A percentile compares a stretch with the other conserved stretches of the same genome.
phyloP scores from a whole-genome alignment of 2,113 vertebrate species.

The Oenanthe oenanthe region DNA sequence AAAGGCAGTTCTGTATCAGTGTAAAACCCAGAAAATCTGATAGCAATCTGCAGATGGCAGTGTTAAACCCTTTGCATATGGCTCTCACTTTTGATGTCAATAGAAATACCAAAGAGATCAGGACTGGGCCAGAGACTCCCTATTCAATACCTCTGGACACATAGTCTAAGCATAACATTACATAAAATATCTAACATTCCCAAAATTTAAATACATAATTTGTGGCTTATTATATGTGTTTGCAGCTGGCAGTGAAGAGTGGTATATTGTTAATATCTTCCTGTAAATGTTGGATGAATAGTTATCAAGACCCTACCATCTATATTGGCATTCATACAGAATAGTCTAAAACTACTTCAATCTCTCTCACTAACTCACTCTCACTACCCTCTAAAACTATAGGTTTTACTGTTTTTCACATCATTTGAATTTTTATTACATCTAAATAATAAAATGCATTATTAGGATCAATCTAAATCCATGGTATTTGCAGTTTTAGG shows the following conservation, averaged over 20 bases:
- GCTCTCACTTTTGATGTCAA: neutral
- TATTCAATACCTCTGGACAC: slow-evolving; percentile 37
- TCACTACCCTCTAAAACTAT: slow-evolving; percentile 38
- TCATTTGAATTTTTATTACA: slow-evolving; percentile 75
- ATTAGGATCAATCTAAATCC: slow-evolving; percentile 74
- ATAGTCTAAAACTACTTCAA: slow-evolving; percentile 67
- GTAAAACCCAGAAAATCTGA: slow-evolving; percentile 30
- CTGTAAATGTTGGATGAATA: slow-evolving; percentile 67
- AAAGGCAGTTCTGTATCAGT: neutral
- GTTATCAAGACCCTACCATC: slow-evolving; percentile 67
- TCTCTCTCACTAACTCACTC: slow-evolving; percentile 20
- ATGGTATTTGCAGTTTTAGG: slow-evolving; percentile 66
- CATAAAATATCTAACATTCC: slow-evolving; percentile 63
- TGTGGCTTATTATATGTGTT: slow-evolving; percentile 71
- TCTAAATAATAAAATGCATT: slow-evolving; percentile 76
- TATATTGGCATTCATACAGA: slow-evolving; percentile 67
- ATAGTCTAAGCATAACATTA: slow-evolving; percentile 63
- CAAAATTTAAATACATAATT: slow-evolving; percentile 76
- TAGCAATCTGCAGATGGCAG: slow-evolving; percentile 38
- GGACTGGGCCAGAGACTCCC: slow-evolving; percentile 6
- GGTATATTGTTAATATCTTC: slow-evolving; percentile 73
- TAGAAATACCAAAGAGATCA: slow-evolving; percentile 3
- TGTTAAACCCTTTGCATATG: neutral
- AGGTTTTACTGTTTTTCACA: slow-evolving; percentile 70
- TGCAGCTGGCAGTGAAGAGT: slow-evolving; percentile 68